Evolutionary conservation across 1,140 invertebrate genomes (phyloP).

Genomic region (Lanistes nyassanus): DNA sequence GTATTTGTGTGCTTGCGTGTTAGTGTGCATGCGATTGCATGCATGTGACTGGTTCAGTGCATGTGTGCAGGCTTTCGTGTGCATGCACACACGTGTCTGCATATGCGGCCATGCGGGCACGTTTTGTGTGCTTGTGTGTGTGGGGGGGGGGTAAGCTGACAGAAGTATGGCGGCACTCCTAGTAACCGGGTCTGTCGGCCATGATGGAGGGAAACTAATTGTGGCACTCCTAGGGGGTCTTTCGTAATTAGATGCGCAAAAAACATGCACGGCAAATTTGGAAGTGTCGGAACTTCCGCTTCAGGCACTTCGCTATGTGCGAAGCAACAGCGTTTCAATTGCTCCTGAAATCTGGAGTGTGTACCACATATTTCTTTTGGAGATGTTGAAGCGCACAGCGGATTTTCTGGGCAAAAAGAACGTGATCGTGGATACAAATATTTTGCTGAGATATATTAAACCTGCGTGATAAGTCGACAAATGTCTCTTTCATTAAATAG

Average conservation of each 20-base stretch:
- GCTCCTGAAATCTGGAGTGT: no score
- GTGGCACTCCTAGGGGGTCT: not conserved
- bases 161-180: not conserved
- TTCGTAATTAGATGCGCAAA: no score
- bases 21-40: slow-evolving; percentile 13
- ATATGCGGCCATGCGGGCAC: slow-evolving; percentile 36
- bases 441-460: no score
- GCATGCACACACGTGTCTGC: not conserved
- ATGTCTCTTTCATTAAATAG: not conserved
- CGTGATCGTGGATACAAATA: no score
- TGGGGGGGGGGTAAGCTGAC: not conserved
- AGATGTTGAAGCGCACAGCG: not conserved
- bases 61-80: not conserved
- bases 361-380: no score
- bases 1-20: slow-evolving; percentile 2
- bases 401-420: not conserved
- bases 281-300: no score
- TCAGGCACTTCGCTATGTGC: no score
- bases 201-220: not conserved
- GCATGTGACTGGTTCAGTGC: not conserved
- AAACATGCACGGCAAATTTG: no score
- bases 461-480: no score
- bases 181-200: not conserved
- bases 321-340: not conserved
- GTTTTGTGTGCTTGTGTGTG: slow-evolving; percentile 8